Conservation (phyloP, 2,797 vertebrate species). For the Propithecus deckenii region DNA sequence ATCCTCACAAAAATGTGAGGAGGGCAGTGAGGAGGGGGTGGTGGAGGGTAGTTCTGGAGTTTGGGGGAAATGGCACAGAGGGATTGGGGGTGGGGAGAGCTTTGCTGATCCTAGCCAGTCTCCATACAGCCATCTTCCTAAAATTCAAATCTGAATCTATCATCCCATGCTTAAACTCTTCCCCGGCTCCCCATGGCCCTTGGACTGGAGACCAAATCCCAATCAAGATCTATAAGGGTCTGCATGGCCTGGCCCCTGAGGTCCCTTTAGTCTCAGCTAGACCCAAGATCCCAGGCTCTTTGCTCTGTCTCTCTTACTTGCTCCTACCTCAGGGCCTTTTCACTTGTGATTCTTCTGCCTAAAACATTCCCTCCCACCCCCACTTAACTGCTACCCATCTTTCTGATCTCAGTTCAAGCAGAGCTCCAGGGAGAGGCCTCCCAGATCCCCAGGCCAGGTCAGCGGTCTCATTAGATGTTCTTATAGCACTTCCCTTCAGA, state of each 20-base stretch:
- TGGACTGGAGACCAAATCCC: not conserved
- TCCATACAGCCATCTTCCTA: not conserved
- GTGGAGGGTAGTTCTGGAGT: not conserved
- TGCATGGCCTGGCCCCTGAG: not conserved
- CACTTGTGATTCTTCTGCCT: not conserved
- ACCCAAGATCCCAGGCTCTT: not conserved
- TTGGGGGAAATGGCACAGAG: not conserved
- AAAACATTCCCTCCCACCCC: not conserved
- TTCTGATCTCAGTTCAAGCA: conserved; percentile 26
- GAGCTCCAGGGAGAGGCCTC: not conserved
- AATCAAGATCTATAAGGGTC: not conserved
- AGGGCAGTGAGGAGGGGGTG: not conserved
- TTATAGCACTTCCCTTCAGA: not conserved
- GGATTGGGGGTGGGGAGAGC: not conserved
- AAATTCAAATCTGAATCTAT: not conserved
- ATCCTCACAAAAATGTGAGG: conserved; percentile 94
- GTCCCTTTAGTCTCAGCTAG: not conserved
- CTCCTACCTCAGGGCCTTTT: conserved; percentile 14
- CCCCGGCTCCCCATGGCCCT: not conserved
- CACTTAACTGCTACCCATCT: not conserved
- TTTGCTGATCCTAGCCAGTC: not conserved
- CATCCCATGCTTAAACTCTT: not conserved
- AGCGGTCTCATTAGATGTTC: not conserved
- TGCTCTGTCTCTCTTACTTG: not conserved
- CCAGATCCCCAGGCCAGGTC: not conserved